A percentile compares a stretch with the other conserved stretches of the same genome.
phyloP scores from a whole-genome alignment of 2,888 invertebrate genomes.

The Plusia festucae region DNA sequence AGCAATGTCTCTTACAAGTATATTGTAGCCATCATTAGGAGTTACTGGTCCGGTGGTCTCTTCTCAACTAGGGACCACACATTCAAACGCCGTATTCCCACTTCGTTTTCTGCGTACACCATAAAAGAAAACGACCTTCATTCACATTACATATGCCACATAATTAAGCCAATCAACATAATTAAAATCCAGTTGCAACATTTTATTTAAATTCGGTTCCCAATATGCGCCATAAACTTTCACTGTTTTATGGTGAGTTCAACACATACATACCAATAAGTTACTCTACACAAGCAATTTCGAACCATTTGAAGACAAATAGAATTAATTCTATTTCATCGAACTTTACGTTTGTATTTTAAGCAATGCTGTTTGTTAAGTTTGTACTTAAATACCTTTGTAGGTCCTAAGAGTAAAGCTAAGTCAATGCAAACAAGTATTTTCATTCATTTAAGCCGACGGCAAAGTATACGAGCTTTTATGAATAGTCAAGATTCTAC shows the following conservation, averaged over 20 bases:
- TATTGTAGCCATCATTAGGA: not conserved
- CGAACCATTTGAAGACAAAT: constrained; percentile 25
- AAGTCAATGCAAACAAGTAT: constrained; percentile 4
- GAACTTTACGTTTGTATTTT: not conserved
- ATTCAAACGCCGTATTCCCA: constrained; percentile 10
- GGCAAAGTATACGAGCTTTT: constrained; percentile 1
- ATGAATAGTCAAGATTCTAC: constrained; percentile 4
- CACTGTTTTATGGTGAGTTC: constrained; percentile 49
- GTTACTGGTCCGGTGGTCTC: constrained; percentile 7
- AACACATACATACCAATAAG: constrained; percentile 42
- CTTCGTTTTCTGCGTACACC: constrained; percentile 39
- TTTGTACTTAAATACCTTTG: not conserved
- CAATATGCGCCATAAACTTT: constrained; percentile 54
- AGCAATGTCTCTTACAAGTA: not conserved
- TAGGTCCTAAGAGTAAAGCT: constrained; percentile 1
- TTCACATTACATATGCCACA: constrained; percentile 50
- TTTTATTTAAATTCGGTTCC: constrained; percentile 49
- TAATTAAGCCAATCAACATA: constrained; percentile 58
- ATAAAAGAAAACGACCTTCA: constrained; percentile 36
- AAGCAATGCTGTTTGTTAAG: not conserved
- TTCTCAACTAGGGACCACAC: constrained; percentile 24
- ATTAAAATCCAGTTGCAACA: constrained; percentile 46
- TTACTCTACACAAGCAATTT: constrained; percentile 25
- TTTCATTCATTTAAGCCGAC: constrained; percentile 3
- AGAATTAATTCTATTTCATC: constrained; percentile 19